A percentile compares a stretch with the other conserved stretches of the same genome.
Evolutionary conservation across 2,113 vertebrate species (phyloP).

Genomic region (Tichodroma muraria): DNA sequence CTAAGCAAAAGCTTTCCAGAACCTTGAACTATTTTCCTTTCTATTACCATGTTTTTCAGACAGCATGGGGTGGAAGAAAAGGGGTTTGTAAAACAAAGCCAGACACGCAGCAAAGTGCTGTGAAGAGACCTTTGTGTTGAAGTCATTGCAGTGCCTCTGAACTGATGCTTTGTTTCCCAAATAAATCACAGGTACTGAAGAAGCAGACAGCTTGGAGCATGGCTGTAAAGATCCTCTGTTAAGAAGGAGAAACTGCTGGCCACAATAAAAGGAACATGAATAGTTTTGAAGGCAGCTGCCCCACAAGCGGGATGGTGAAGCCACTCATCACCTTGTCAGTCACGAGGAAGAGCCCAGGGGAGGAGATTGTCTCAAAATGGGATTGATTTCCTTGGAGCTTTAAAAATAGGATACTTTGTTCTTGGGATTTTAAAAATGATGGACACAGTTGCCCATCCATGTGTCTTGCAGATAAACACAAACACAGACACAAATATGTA

Average conservation of each 20-base stretch:
- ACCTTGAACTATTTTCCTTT: background rate
- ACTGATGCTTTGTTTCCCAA: background rate
- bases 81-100: background rate
- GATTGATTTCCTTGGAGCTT: background rate
- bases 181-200: background rate
- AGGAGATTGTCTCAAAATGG: background rate
- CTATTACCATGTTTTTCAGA: background rate
- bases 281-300: background rate
- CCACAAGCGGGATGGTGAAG: background rate
- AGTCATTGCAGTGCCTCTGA: background rate
- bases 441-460: background rate
- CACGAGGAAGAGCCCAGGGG: background rate
- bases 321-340: background rate
- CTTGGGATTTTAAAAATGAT: background rate
- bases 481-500: background rate
- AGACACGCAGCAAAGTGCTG: background rate
- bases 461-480: background rate
- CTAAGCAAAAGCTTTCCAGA: background rate
- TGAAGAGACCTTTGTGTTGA: background rate
- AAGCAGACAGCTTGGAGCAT: background rate
- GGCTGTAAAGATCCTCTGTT: background rate
- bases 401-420: background rate
- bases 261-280: background rate
- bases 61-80: background rate
- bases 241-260: background rate